phyloP scores from a whole-genome alignment of 1,140 invertebrate species.

The Drosophila melanogaster region DNA sequence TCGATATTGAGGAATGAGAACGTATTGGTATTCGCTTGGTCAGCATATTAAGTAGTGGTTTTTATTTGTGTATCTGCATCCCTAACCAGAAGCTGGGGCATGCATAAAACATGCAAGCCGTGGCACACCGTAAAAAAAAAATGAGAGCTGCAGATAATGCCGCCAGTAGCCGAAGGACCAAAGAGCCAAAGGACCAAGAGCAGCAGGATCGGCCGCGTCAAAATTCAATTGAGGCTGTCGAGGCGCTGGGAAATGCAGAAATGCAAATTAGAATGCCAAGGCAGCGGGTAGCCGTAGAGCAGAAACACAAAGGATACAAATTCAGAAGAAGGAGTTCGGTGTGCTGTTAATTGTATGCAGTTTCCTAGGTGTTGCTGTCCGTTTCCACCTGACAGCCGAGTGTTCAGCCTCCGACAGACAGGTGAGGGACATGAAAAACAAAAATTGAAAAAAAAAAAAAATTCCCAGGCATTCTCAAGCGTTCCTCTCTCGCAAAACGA shows the following conservation, averaged over 20 bases:
- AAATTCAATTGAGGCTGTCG: constrained; percentile 73
- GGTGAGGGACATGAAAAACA: constrained; percentile 19
- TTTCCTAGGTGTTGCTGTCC: constrained; percentile 62
- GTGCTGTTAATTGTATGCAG: constrained; percentile 74
- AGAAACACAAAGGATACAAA: constrained; percentile 27
- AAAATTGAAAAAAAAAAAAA: not conserved
- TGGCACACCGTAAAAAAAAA: constrained; percentile 25
- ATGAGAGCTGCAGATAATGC: constrained; percentile 36
- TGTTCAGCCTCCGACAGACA: constrained; percentile 29
- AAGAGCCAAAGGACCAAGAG: constrained; percentile 22
- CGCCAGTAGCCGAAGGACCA: constrained; percentile 36
- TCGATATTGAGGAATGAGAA: no score
- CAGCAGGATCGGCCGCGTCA: constrained; percentile 60
- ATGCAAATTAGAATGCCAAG: constrained; percentile 73
- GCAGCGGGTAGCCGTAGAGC: constrained; percentile 8
- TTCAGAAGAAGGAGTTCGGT: constrained; percentile 12
- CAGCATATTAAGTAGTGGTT: not conserved
- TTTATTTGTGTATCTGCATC: constrained; percentile 20
- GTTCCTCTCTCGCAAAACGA: constrained; percentile 3
- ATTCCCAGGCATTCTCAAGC: constrained; percentile 39
- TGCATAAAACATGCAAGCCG: constrained; percentile 68
- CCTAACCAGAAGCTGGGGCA: constrained; percentile 40
- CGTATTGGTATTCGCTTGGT: not conserved
- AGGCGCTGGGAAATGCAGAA: constrained; percentile 40
- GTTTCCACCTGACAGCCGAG: constrained; percentile 34